phyloP scores from a whole-genome alignment of 1,140 invertebrate genomes.

The Hyles euphorbiae region DNA sequence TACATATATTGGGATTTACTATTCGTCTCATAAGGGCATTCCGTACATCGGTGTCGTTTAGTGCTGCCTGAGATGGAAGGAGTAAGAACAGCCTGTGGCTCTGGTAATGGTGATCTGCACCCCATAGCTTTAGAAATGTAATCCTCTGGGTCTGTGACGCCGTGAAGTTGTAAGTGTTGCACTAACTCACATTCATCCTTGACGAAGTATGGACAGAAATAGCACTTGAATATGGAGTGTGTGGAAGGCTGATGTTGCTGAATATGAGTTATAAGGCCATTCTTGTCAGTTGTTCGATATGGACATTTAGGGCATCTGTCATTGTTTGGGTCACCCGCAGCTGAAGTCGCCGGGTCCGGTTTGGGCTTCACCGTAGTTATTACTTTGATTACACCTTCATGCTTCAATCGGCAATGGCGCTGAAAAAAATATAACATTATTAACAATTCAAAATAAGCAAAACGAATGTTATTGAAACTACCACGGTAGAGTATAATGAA shows the following conservation, averaged over 20 bases:
- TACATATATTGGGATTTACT: constrained; percentile 90
- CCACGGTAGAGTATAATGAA: too few species aligned
- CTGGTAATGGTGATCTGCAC: constrained; percentile 48
- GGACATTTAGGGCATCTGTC: constrained; percentile 84
- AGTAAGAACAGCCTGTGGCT: constrained; percentile 18
- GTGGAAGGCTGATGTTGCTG: constrained; percentile 83
- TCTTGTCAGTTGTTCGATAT: constrained; percentile 80
- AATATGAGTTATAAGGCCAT: constrained; percentile 81
- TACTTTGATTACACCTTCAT: constrained; percentile 82
- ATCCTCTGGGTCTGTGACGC: constrained; percentile 66
- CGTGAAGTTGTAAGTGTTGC: constrained; percentile 66
- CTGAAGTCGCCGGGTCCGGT: constrained; percentile 28
- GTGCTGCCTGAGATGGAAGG: constrained; percentile 23
- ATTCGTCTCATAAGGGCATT: constrained; percentile 88
- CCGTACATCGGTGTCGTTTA: constrained; percentile 81
- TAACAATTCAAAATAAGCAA: too few species aligned
- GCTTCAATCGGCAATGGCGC: constrained; percentile 85
- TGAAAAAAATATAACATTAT: constrained; percentile 54
- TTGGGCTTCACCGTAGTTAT: constrained; percentile 73
- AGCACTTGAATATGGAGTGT: constrained; percentile 86
- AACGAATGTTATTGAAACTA: too few species aligned
- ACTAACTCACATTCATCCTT: constrained; percentile 69
- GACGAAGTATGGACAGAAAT: constrained; percentile 87
- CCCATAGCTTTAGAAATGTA: constrained; percentile 64
- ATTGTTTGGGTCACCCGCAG: constrained; percentile 49